Evolutionary conservation across 2,888 invertebrate species (phyloP), one percentile per base, ranked within the genome.

Genomic region (Calameuta pallipes): DNA sequence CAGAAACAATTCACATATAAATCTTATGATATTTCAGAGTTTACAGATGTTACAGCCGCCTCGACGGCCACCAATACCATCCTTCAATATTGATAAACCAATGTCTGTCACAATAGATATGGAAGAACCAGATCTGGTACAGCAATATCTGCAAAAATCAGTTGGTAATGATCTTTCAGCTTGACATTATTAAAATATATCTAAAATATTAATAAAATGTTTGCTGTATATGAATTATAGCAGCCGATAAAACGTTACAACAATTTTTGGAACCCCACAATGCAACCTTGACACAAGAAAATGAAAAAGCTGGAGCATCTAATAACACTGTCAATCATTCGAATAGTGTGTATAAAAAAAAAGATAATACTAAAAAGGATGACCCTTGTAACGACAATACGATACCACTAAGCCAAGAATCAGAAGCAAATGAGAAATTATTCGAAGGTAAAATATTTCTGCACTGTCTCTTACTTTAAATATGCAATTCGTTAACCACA

Each of bases 1-100:
- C 1, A 1, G 33, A 33, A 33, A 33, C 1, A 33, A 33, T 33
- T 33, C 12, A 36, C 12, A 36, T 0, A 36, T 12, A 36, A 23
- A 33, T 69, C 23, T 68, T n/a, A 11, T 69, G 15, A 71, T 76
- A 75, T 85, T 80, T 75, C 89, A 94, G 80, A 94, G 93, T 88
- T 82, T 94, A 78, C 93, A 94, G 80, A 90, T 94, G 80, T 86
- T 94, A 71, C 92, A 93, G 69, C 90, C 71, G 87, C 84, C 89
- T 0, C 88, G 83, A 77, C 86, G 84, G 81, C 77, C 92, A 84
- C 88, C 92, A 0, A 89, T 92, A 79, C 88, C 93, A 70, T 90
- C 82, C 69, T 83, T 84, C 77, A 73, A 76, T 33, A 75, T 83
- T 68, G 81, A 82, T 70, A 76, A 69, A 37, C 41, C 71, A 56